A percentile compares a stretch with the other conserved stretches of the same genome.
phyloP scores from a whole-genome alignment of 2,113 vertebrate genomes.

The Clinocottus analis region DNA sequence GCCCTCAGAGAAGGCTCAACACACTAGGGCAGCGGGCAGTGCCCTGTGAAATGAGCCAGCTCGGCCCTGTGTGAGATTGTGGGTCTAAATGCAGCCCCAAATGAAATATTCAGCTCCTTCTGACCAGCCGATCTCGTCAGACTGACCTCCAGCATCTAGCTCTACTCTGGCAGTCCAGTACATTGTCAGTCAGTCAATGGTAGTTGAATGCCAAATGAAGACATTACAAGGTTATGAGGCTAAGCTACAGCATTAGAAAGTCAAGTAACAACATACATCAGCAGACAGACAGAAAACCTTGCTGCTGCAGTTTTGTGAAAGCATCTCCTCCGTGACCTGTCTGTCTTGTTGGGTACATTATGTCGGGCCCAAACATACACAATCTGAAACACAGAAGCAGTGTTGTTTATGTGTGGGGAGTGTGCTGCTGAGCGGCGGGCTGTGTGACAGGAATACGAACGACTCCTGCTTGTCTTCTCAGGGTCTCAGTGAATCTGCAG shows the following conservation, averaged over 20 bases:
- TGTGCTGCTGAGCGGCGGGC: constrained; percentile 41
- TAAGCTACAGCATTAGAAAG: not conserved
- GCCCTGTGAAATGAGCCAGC: constrained; percentile 22
- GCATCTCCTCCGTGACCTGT: constrained; percentile 23
- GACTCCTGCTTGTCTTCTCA: constrained; percentile 48
- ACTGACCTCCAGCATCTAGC: constrained; percentile 1
- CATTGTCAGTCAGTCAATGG: constrained; percentile 8
- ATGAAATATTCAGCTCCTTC: constrained; percentile 26
- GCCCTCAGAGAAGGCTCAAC: constrained; percentile 18
- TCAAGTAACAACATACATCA: not conserved
- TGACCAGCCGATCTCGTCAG: constrained; percentile 2
- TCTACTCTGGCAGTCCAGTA: not conserved
- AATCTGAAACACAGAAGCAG: constrained; percentile 13
- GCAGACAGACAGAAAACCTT: constrained; percentile 7
- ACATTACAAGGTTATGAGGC: constrained; percentile 20
- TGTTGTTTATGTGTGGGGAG: constrained; percentile 35
- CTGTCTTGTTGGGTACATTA: constrained; percentile 17
- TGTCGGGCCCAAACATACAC: constrained; percentile 15
- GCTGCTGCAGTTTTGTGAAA: constrained; percentile 6
- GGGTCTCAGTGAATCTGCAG: constrained; percentile 55
- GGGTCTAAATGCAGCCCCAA: constrained; percentile 9
- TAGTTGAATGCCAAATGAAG: not conserved
- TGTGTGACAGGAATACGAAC: constrained; percentile 74
- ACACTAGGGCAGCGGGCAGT: constrained; percentile 12
- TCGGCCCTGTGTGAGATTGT: constrained; percentile 3